Base-by-base conservation (phyloP, 2,888 invertebrate species). In the Drosophila neoperkinsi region DNA sequence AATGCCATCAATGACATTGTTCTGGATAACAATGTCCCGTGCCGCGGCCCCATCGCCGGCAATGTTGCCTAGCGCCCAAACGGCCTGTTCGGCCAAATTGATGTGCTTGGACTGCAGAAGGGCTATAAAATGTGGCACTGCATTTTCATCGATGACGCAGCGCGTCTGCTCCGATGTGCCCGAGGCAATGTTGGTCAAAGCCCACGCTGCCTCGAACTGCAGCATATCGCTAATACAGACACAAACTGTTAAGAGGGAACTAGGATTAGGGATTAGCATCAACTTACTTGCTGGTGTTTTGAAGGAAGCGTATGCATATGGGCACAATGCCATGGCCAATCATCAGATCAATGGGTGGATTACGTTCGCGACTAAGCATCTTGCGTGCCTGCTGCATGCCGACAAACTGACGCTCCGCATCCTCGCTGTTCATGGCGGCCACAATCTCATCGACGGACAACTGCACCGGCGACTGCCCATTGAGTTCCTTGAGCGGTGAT, bases 141-240 rank as follows among this genome's bases (percentile, higher is more conserved):
- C 98, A n/a, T 97, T 97, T 43, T 96, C 95, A 92, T 95, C 94
- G 4, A 99, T 96, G 0, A 99, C 98, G 25, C 96, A 96, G 82
- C 96, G 95, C 0, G 99, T 99, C 92, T 99, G 98, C 0, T 96
- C 96, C 0, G 97, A 96, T 0, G 97, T 97, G 11, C 99, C 99
- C 0, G 99, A 99, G 0, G 99, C 99, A 62, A 99, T 97, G 92
- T 99, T 99, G 33, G 99, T 99, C 65, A 99, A 94, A 0, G 98
- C 98, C 99, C 99, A 99, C 0, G 99, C 97, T 1, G 99, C 97
- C 94, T 99, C 99, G 94, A 99, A 99, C 93, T 99, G 97, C 1
- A 98, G 94, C 58, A 95, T 94, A 0, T 96, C 93, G 80, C 97
- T 97, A 66, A 7, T 18, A 9, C n/a, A 53, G 4, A 9, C 9